Evolutionary conservation across 2,888 invertebrate species (phyloP), one percentile per base, ranked within the genome.

Genomic region (Oegoconia quadripuncta): DNA sequence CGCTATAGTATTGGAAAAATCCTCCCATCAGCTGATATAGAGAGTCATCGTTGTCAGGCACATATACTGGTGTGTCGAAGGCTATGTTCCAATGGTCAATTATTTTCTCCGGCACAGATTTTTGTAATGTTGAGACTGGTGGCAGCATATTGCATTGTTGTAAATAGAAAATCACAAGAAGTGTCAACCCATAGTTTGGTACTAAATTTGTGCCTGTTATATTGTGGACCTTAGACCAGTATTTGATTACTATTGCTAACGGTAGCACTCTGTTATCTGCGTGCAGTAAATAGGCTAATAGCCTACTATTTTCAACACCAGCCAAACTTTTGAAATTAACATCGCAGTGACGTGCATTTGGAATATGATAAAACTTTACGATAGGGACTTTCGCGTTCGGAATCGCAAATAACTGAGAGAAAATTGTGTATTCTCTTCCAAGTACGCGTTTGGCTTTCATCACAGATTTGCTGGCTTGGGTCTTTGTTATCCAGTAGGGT

Each of bases 361-460:
- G 78, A 3, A 64, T 50, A 53, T 94, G 93, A 9, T 81, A 73
- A 59, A 93, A 93, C 57, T 93, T 94, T 0, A 95, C 89, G 41
- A 95, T 93, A 0, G 95, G 95, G 0, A 93, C 92, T 60, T 91
- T 91, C 0, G 95, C 94, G 23, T 74, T 70, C 0, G 90, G 88
- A 52, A 94, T 92, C 1, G 90, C 83, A 40, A 91, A 65, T n/a
- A 92, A 61, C 15, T 91, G 73, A 0, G 64, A 52, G 55, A 92
- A 93, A 25, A 74, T 50, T 3, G 48, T 36, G 0, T 55, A 50
- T 13, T 65, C 63, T 26, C 58, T 61, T n/a, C 56, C 64, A 8
- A 92, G 66, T 0, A 75, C 34, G 8, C 58, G 62, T 43, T 72
- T 83, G 0, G 89, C 84, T 23, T 40, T 40, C 1, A 51, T 69